phyloP scores from a whole-genome alignment of 2,888 invertebrate species.

The Catocala sponsa region DNA sequence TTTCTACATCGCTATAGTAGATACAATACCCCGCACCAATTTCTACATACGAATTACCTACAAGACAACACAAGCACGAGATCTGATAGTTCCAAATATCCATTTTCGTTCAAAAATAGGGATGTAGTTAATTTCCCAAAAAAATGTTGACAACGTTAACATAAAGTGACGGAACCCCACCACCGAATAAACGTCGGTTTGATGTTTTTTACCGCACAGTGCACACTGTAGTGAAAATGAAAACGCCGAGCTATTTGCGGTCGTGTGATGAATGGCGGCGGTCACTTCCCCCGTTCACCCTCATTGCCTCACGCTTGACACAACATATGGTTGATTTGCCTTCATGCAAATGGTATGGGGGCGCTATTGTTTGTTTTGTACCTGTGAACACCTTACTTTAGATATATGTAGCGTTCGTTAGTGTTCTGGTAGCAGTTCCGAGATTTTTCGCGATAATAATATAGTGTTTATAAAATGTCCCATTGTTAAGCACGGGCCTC shows the following conservation, averaged over 20 bases:
- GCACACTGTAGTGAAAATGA: conserved; percentile 66
- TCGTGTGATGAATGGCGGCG: conserved; percentile 77
- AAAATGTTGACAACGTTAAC: neutral
- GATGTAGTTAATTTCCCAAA: no score
- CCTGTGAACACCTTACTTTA: conserved; percentile 26
- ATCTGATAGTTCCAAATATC: no score
- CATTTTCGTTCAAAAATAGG: no score
- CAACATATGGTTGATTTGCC: conserved; percentile 80
- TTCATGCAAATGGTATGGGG: conserved; percentile 54
- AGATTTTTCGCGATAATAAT: no score
- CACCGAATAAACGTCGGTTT: conserved; percentile 44
- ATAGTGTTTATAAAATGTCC: no score
- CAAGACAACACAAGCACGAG: no score
- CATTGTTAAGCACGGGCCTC: no score
- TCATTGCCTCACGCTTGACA: conserved; percentile 68
- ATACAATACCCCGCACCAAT: no score
- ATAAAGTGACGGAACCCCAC: conserved; percentile 36
- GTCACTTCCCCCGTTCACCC: conserved; percentile 74
- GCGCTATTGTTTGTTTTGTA: conserved; percentile 73
- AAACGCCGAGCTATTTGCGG: conserved; percentile 72
- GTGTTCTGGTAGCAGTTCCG: no score
- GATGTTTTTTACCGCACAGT: conserved; percentile 58
- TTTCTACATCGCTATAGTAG: no score
- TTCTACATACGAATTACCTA: no score
- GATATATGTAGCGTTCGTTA: neutral